phyloP scores from a whole-genome alignment of 2,797 vertebrate species.

The Neosalanx taihuensis region DNA sequence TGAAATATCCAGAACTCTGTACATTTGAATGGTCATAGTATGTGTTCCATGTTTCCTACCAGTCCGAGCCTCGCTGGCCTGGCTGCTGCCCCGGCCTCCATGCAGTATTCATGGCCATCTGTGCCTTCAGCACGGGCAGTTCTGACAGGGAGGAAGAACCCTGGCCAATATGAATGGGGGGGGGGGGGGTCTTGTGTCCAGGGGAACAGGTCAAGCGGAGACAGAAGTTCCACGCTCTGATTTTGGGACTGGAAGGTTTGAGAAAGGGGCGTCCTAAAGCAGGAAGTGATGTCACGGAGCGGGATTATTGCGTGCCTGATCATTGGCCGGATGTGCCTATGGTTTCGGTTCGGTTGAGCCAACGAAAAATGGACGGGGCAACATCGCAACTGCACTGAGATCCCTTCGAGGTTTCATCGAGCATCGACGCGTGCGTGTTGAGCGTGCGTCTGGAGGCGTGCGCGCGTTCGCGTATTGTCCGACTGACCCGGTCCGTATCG shows the following conservation, averaged over 20 bases:
- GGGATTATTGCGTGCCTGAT: slow-evolving; percentile 28
- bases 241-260: not conserved
- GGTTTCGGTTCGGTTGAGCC: too few relatives aligned
- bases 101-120: slow-evolving; percentile 69
- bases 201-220: not conserved
- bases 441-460: too few relatives aligned
- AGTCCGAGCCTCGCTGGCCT: not conserved
- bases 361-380: too few relatives aligned
- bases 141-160: slow-evolving; percentile 11
- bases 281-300: slow-evolving; percentile 47
- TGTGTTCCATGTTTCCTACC: too few relatives aligned
- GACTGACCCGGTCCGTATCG: not conserved
- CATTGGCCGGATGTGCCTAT: slow-evolving; percentile 15
- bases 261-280: not conserved
- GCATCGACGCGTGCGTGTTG: too few relatives aligned
- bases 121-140: slow-evolving; percentile 27
- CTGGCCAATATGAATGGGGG: slow-evolving; percentile 52
- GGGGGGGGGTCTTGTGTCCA: slow-evolving; percentile 27
- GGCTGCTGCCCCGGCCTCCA: not conserved
- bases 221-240: not conserved
- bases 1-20: too few relatives aligned
- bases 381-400: too few relatives aligned
- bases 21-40: too few relatives aligned
- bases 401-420: too few relatives aligned
- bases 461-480: not conserved